These are phyloP conservation scores for Paracanthobrama guichenoti DNA, from an alignment of 2,113 vertebrate species.

Conservation along the genomic window DNA sequence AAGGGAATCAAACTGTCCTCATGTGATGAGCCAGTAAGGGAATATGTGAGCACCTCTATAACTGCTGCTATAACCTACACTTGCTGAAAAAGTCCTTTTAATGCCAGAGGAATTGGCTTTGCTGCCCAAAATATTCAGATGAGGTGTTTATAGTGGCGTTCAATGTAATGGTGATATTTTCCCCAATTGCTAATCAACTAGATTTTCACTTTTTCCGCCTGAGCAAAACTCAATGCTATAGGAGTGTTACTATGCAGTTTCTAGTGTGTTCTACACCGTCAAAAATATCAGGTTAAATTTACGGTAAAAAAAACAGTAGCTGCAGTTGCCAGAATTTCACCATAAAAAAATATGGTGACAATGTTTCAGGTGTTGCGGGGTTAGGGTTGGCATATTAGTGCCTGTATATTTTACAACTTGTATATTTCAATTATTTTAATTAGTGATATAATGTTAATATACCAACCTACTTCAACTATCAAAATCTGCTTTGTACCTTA, in stretches of 20 bases:
- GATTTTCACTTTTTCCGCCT: neutral
- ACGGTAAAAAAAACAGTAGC: neutral
- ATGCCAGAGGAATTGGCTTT: conserved; percentile 24
- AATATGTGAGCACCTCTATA: neutral
- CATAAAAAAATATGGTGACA: neutral
- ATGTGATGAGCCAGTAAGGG: conserved; percentile 1
- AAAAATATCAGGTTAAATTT: neutral
- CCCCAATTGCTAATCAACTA: neutral
- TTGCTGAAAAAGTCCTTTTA: conserved; percentile 12
- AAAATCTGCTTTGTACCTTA: neutral
- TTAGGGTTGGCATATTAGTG: neutral
- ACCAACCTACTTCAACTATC: neutral
- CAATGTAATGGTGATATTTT: neutral
- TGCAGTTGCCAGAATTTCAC: neutral
- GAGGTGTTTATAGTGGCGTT: neutral
- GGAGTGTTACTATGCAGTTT: neutral
- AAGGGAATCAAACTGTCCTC: neutral
- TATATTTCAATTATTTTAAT: neutral
- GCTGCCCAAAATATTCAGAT: neutral
- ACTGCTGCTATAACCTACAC: conserved; percentile 1
- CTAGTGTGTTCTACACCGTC: neutral
- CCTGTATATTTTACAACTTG: neutral
- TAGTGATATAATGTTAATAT: neutral
- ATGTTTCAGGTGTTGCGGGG: neutral
- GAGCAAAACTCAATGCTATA: neutral